phyloP scores from a whole-genome alignment of 2,888 invertebrate species.

The Pimpla rufipes region DNA sequence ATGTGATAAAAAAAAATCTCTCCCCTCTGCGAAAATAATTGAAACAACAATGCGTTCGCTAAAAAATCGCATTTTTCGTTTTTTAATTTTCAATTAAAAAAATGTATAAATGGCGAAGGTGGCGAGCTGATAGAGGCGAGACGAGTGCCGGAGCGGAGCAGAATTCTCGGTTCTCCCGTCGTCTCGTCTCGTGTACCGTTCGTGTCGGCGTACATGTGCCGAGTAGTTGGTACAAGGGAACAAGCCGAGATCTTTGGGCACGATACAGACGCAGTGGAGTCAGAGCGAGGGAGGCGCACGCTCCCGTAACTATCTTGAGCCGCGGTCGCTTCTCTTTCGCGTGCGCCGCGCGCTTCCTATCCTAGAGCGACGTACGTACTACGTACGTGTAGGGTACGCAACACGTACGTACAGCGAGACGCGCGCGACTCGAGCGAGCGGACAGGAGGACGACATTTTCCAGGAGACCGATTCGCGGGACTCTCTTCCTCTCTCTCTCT shows the following conservation, averaged over 20 bases:
- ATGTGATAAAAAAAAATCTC: too few relatives aligned
- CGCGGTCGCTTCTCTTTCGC: constrained; percentile 50
- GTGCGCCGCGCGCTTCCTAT: constrained; percentile 8
- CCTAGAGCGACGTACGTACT: background rate
- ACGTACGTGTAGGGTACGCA: background rate
- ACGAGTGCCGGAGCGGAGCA: too few relatives aligned
- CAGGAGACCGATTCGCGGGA: constrained; percentile 75
- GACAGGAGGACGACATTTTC: constrained; percentile 78
- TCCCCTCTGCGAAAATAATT: too few relatives aligned
- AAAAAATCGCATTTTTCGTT: too few relatives aligned
- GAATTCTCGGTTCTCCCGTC: background rate
- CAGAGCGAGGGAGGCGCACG: constrained; percentile 76
- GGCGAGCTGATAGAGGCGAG: background rate
- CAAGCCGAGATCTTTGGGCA: constrained; percentile 69
- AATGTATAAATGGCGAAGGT: background rate
- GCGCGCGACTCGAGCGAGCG: constrained; percentile 45
- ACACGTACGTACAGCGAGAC: background rate
- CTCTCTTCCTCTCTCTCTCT: constrained; percentile 61
- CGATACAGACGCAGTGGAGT: constrained; percentile 74
- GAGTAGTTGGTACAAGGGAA: constrained; percentile 13
- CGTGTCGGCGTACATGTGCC: constrained; percentile 7
- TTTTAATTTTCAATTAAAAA: too few relatives aligned
- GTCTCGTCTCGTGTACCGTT: background rate
- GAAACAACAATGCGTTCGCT: too few relatives aligned
- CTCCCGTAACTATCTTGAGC: constrained; percentile 80